Evolutionary conservation across 2,888 invertebrate genomes (phyloP), one percentile per base, ranked within the genome.

Genomic region (Vesta saturnalis): DNA sequence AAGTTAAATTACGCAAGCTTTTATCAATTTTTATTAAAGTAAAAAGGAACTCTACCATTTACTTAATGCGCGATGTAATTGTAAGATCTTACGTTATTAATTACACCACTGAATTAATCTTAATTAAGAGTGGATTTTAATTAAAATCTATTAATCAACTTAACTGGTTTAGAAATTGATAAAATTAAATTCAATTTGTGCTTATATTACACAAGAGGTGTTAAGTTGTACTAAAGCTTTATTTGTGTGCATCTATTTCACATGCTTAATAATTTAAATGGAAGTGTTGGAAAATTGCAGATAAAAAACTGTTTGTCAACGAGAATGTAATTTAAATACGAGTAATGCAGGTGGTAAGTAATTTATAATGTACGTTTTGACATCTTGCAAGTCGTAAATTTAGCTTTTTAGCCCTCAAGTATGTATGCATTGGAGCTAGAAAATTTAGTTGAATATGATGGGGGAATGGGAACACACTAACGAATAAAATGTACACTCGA

Each of bases 301-400:
- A 39, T n/a, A 39, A 39, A 39, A 8, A 39, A n/a, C 39, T 6
- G n/a, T 39, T 1, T 39, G 39, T 39, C 39, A 39, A n/a, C 30
- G 59, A 23, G 23, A 62, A 62, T 67, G 67, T 35, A 67, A 67
- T 67, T 62, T 54, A 19, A 63, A 63, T 21, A 35, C 64, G 56
- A 68, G 64, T 68, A 64, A 68, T 68, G 60, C 60, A 64, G 58
- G 67, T 60, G 22, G n/a, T 47, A 22, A 16, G 57, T 52, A 69
- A 69, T 69, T 69, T 69, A 69, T 65, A 61, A 65, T 64, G 52
- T 39, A 39, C 12, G 8, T 65, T 62, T 69, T 65, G 69, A 69
- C 69, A 46, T 61, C 65, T 65, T 59, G 49, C 57, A 59, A 35
- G 65, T 47, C 64, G 58, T 69, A 69, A 69, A 69, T 69, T 61